Percentiles rank a stretch among this genome's conserved stretches.
Conservation (phyloP, 2,888 invertebrate species). For the Leucophenga maculata region DNA sequence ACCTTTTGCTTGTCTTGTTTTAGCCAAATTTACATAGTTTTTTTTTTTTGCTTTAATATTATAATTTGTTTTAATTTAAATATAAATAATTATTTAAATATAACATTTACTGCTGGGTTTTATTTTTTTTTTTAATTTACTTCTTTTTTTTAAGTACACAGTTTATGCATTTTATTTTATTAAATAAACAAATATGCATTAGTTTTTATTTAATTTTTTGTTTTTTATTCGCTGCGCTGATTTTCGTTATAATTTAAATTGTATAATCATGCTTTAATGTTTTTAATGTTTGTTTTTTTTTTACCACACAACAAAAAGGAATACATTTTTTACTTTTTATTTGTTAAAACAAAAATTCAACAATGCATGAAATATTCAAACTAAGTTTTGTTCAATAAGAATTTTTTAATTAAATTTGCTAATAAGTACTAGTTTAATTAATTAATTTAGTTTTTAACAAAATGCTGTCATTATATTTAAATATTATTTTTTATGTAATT, state of each 20-base stretch:
- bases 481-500: slow-evolving; percentile 1
- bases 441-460: slow-evolving; percentile 45
- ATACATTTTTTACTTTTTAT: neutral
- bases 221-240: slow-evolving; percentile 66
- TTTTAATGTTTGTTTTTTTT: neutral
- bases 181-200: neutral
- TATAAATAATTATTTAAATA: no score
- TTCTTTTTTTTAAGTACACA: slow-evolving; percentile 43
- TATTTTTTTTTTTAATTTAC: slow-evolving; percentile 31
- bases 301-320: neutral
- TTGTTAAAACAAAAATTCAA: slow-evolving; percentile 25
- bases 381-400: slow-evolving; percentile 46
- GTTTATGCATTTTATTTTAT: slow-evolving; percentile 37
- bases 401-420: slow-evolving; percentile 49
- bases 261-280: neutral
- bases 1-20: slow-evolving; percentile 24
- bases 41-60: slow-evolving; percentile 25
- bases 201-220: slow-evolving; percentile 27
- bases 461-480: slow-evolving; percentile 45
- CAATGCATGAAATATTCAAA: slow-evolving; percentile 41
- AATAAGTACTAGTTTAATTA: slow-evolving; percentile 59
- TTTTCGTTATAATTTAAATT: slow-evolving; percentile 55
- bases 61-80: slow-evolving; percentile 34
- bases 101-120: slow-evolving; percentile 39
- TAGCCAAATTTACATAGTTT: slow-evolving; percentile 33